Evolutionary conservation across 1,140 invertebrate species (phyloP).

Genomic region (Cardiocondyla obscurior): DNA sequence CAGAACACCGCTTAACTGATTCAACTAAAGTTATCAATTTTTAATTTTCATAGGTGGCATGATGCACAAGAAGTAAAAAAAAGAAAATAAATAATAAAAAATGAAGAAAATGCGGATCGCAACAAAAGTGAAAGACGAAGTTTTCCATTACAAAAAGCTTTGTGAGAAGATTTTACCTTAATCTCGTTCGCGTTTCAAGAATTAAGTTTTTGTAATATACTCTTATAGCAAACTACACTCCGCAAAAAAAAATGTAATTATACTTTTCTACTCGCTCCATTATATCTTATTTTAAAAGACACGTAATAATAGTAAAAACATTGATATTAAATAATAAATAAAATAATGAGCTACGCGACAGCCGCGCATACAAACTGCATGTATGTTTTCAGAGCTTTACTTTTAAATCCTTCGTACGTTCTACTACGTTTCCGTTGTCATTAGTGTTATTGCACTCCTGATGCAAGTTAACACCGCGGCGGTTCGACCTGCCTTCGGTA

Average conservation of each 20-base stretch:
- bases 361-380: too few relatives aligned
- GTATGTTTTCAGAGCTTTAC: neutral
- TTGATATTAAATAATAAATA: neutral
- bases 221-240: slow-evolving; percentile 17
- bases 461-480: slow-evolving; percentile 19
- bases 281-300: neutral
- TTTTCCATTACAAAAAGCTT: slow-evolving; percentile 55
- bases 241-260: neutral
- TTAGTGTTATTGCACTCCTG: slow-evolving; percentile 12
- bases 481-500: neutral
- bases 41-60: slow-evolving; percentile 54
- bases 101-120: slow-evolving; percentile 48
- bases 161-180: slow-evolving; percentile 52
- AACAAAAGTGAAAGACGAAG: slow-evolving; percentile 44
- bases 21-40: slow-evolving; percentile 12
- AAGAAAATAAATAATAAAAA: slow-evolving; percentile 42
- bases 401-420: neutral
- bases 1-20: neutral
- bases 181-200: slow-evolving; percentile 54
- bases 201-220: slow-evolving; percentile 61
- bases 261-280: neutral
- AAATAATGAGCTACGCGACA: neutral
- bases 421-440: neutral
- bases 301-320: neutral
- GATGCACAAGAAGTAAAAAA: slow-evolving; percentile 20